Evolutionary conservation across 1,140 invertebrate species (phyloP), one percentile per base, ranked within the genome.

Genomic region (Ephestia elutella): DNA sequence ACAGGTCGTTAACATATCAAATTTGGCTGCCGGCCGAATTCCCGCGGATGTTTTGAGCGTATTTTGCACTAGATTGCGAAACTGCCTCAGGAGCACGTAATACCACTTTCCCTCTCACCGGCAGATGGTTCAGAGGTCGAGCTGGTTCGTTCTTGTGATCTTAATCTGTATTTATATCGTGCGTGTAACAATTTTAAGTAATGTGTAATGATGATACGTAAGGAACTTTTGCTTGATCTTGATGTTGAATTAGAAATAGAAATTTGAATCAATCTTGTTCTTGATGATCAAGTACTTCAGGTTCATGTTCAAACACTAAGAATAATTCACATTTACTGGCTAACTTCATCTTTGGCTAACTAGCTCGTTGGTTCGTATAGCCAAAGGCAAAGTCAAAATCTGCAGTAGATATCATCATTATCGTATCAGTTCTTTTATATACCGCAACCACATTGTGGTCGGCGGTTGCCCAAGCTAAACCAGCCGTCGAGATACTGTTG

Each of bases 21-120:
- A 44, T 44, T 44, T 44, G 38, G 38, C 38, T 4, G 38, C 10
- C 38, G 38, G 38, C n/a, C 1, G 15, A 44, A 17, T 44, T 44
- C 38, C 1, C 38, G n/a, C 38, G 13, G 38, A 44, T 44, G 38
- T 44, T 44, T 44, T 44, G 38, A 44, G 15, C 15, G n/a, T 68
- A 49, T 72, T 78, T 76, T 63, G 68, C 71, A 70, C 73, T 71
- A 70, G 49, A 75, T 83, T 83, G 64, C 71, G 79, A 64, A 75
- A 81, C 54, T 32, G n/a, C 11, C 49, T 35, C 60, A 50, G 51
- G 53, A 51, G 56, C 51, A 71, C 73, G 69, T 77, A 73, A 71
- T 62, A 35, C 54, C 18, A 76, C 81, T 85, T 82, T 85, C 80
- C 73, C 78, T 80, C 71, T 81, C 72, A 74, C 76, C 32, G 48